Base-by-base conservation (phyloP, 2,797 vertebrate genomes). In the Sebastes nivosus region DNA sequence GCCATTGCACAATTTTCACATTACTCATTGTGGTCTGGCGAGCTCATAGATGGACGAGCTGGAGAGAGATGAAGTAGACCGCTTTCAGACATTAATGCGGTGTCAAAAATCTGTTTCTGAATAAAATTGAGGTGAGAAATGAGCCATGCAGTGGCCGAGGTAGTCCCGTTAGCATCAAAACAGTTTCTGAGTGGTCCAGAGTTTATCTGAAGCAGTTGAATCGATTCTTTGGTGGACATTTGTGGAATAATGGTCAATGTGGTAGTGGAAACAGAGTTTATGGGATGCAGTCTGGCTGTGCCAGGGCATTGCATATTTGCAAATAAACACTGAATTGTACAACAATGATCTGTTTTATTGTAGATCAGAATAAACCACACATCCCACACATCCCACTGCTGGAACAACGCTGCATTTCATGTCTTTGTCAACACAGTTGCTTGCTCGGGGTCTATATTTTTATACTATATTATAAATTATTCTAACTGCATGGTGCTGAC, bases 21-120 rank as follows among this genome's bases (percentile, higher is more conserved):
- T 88, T 75, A 79, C 79, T 88, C 76, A 81, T 61, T 80, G 76
- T 75, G 81, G 74, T 73, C 54, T 87, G 78, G 74, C 50, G 1
- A 79, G 50, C 52, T 55, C 63, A 58, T 13, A 42, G n/a, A 75
- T 58, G 52, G 71, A 67, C 64, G 20, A 72, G 38, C 54, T 30
- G 30, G 38, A 38, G 46, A 57, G 75, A 60, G 69, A 84, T 77
- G 25, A 72, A 68, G 77, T 34, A 52, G 14, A 46, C 30, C 3
- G 2, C 18, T 54, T 58, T 61, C 20, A 22, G 18, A 63, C n/a
- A 27, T 72, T 46, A 64, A 46, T 67, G 29, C 46, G 13, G 57
- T 64, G 64, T 52, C 34, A 71, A 34, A 64, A 64, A 71, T 65
- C 10, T 2, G 11, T 36, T 57, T 64, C 29, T 50, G 18, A 59